phyloP scores from a whole-genome alignment of 1,140 invertebrate species.

The Luehdorfia chinensis region DNA sequence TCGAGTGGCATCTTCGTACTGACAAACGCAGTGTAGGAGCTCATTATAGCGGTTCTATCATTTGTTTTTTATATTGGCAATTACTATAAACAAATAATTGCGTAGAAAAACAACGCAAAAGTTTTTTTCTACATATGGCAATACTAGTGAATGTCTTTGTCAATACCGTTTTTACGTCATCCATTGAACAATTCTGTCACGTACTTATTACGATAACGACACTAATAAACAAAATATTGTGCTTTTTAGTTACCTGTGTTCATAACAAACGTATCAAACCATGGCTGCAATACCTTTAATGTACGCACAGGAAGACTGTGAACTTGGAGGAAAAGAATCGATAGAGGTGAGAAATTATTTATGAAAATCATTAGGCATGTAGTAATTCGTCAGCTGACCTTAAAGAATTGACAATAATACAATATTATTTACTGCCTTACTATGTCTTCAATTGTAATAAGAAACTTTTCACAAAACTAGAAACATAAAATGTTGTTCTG shows the following conservation, averaged over 20 bases:
- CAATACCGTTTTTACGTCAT: too few species aligned
- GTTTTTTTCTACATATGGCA: too few species aligned
- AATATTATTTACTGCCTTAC: conserved; percentile 10
- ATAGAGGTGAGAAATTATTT: conserved; percentile 53
- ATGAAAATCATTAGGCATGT: conserved; percentile 1
- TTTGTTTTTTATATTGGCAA: too few species aligned
- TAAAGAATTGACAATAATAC: conserved; percentile 16
- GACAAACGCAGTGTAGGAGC: too few species aligned
- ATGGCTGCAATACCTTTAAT: conserved; percentile 76
- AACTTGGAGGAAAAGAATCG: conserved; percentile 79
- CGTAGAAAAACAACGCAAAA: too few species aligned
- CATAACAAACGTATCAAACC: conserved; percentile 19
- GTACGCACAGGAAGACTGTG: conserved; percentile 78
- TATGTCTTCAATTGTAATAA: neutral
- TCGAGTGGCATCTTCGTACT: too few species aligned
- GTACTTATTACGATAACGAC: conserved; percentile 1
- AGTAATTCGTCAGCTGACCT: conserved; percentile 22
- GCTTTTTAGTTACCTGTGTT: neutral
- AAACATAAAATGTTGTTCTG: neutral
- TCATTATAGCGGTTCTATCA: too few species aligned
- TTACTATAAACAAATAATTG: too few species aligned
- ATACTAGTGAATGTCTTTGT: neutral
- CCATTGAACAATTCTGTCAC: conserved; percentile 6
- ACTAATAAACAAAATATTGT: conserved; percentile 3
- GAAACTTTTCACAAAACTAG: neutral